Percentiles rank a stretch among this genome's conserved stretches.
These are phyloP conservation scores for Falco novaeseelandiae DNA, from an alignment of 2,797 vertebrate genomes.

Conservation along the genomic window DNA sequence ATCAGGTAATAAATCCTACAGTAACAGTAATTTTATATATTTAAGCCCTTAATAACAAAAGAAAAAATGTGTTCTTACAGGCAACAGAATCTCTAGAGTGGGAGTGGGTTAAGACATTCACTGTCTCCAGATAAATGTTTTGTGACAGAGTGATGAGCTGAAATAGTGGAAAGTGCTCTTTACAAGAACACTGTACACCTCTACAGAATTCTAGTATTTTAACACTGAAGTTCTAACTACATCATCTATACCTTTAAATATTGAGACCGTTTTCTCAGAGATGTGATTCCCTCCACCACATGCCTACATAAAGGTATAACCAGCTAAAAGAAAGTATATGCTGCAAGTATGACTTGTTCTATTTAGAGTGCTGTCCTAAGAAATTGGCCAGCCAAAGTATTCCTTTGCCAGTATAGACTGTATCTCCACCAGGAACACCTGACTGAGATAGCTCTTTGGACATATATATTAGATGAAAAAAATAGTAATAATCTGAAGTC, in stretches of 20 bases:
- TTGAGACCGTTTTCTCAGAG: neutral
- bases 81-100: neutral
- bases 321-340: neutral
- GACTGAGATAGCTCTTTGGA: neutral
- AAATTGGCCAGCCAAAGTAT: neutral
- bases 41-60: neutral
- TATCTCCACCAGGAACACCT: neutral
- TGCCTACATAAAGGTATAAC: neutral
- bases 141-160: neutral
- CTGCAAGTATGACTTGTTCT: neutral
- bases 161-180: neutral
- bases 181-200: neutral
- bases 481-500: neutral
- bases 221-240: neutral
- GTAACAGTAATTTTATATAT: neutral
- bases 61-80: neutral
- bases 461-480: neutral
- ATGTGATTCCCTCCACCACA: neutral
- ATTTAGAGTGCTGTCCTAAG: neutral
- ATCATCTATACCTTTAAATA: neutral
- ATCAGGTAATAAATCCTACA: neutral
- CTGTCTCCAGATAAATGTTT: neutral
- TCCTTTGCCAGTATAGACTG: neutral
- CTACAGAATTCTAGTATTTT: neutral
- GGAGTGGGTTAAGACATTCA: neutral